Base-by-base conservation (phyloP, 92 coral and sea anemone species). In the Epizoanthus ramosus region DNA sequence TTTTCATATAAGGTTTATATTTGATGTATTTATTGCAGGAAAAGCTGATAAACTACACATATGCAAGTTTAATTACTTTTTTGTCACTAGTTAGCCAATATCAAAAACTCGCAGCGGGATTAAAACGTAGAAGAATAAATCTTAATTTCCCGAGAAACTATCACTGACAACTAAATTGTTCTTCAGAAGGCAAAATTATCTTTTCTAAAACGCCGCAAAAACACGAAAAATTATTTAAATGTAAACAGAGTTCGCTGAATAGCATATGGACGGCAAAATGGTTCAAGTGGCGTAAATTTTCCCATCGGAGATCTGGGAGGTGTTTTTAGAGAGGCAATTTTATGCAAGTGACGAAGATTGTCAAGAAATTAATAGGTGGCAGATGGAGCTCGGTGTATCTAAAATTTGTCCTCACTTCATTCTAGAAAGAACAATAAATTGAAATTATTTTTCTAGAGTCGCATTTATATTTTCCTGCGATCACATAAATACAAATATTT, bases 1-100 rank as follows among this genome's bases (percentile, higher is more conserved):
- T 71, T 71, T 35, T 9, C 58, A 19, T 18, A 14, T 23, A 16
- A 52, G 21, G 31, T 4, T 1, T 31, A 13, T 14, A 53, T 23
- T 31, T 73, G 37, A 25, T 16, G 45, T 8, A 74, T 52, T 61
- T 53, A 23, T 31, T 63, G 41, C 63, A 25, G 22, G 15, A 73
- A 54, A 75, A 57, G 61, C 28, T 71, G 54, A 4, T 45, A 41
- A 71, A 43, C 54, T 45, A 9, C 57, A 45, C 75, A 53, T 19
- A 21, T 77, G 52, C 54, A 60, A 15, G 70, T 77, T 77, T 77
- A 77, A 61, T 77, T 77, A 60, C 71, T 58, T 77, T 33, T 58
- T 41, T 13, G 21, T 33, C 52, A 17, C 41, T 12, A 41, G 58
- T 71, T 71, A 57, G 66, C 68, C 53, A 77, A 77, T 39, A 43